A percentile compares a stretch with the other conserved stretches of the same genome.
phyloP scores from a whole-genome alignment of 1,140 invertebrate species.

The Ceratitis capitata region DNA sequence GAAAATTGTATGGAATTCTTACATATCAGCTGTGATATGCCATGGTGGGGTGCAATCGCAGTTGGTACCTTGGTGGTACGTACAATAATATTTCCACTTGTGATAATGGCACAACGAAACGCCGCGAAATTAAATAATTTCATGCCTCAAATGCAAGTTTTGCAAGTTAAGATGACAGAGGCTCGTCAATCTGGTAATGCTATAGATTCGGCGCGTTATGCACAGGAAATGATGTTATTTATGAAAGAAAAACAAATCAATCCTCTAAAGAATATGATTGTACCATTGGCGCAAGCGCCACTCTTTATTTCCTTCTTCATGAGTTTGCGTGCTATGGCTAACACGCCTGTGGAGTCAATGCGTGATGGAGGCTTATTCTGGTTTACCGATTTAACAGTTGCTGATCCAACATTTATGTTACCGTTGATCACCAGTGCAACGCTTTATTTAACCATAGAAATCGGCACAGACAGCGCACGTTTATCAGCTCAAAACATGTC shows the following conservation, averaged over 20 bases:
- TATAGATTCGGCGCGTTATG: conserved; percentile 78
- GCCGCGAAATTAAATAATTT: conserved; percentile 81
- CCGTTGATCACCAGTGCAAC: conserved; percentile 87
- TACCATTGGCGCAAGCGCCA: conserved; percentile 85
- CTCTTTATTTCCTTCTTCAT: conserved; percentile 93
- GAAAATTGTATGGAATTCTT: conserved; percentile 84
- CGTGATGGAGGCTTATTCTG: conserved; percentile 88
- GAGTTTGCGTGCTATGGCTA: conserved; percentile 84
- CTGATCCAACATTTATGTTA: conserved; percentile 90
- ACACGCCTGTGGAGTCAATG: conserved; percentile 88
- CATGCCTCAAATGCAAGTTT: conserved; percentile 79
- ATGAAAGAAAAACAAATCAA: conserved; percentile 85
- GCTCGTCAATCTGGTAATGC: conserved; percentile 82
- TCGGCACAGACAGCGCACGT: conserved; percentile 81
- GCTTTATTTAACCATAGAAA: conserved; percentile 81
- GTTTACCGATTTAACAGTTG: conserved; percentile 90
- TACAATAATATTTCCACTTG: conserved; percentile 81
- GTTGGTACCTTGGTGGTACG: conserved; percentile 81
- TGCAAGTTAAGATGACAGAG: conserved; percentile 85
- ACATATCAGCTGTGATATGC: conserved; percentile 79
- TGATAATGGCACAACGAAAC: conserved; percentile 82
- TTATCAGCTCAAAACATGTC: conserved; percentile 73
- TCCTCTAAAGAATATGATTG: conserved; percentile 82
- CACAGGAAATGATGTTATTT: conserved; percentile 78
- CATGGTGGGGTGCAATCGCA: conserved; percentile 91